These are phyloP conservation scores for Megalonaias nervosa DNA, from an alignment of 1,140 invertebrate species.

Conservation along the genomic window DNA sequence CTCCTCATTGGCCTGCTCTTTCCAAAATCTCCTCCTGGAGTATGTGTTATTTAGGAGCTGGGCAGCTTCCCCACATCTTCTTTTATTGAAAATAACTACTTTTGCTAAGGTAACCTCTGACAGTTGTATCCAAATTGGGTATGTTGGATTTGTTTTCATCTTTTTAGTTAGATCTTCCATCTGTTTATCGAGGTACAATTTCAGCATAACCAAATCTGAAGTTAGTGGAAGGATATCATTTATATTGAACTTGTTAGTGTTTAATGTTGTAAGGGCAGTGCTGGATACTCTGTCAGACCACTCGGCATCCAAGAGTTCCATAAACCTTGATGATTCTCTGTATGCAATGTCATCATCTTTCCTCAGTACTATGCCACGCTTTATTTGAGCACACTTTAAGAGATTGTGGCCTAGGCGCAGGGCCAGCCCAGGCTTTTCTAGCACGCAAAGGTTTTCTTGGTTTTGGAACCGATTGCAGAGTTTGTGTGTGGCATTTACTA, in stretches of 20 bases:
- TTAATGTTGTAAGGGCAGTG: slow-evolving; percentile 27
- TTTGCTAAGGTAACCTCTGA: slow-evolving; percentile 29
- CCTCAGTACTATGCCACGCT: slow-evolving; percentile 7
- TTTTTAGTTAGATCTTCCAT: neutral
- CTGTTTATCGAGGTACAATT: slow-evolving; percentile 29
- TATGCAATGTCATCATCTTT: slow-evolving; percentile 7
- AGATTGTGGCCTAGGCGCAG: slow-evolving; percentile 20
- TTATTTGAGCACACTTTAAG: slow-evolving; percentile 21
- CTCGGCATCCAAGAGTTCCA: neutral
- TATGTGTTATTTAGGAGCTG: too few species aligned
- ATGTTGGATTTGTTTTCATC: slow-evolving; percentile 10
- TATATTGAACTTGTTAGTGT: slow-evolving; percentile 34
- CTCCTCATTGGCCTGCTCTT: too few species aligned
- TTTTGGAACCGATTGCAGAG: slow-evolving; percentile 3
- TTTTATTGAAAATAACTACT: slow-evolving; percentile 45
- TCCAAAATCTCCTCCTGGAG: too few species aligned
- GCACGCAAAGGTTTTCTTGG: slow-evolving; percentile 5
- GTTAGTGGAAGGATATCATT: slow-evolving; percentile 30
- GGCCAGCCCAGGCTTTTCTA: slow-evolving; percentile 21
- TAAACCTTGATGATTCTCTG: too few species aligned
- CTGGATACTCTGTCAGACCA: slow-evolving; percentile 35
- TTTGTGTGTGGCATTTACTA: slow-evolving; percentile 6
- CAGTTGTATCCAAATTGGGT: slow-evolving; percentile 15
- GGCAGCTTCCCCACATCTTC: slow-evolving; percentile 36
- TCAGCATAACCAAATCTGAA: slow-evolving; percentile 34